These are phyloP conservation scores for Pseudorhiza aurosa DNA, from an alignment of 30 jellyfish, hydroid and myxozoan genomes.

Conservation along the genomic window DNA sequence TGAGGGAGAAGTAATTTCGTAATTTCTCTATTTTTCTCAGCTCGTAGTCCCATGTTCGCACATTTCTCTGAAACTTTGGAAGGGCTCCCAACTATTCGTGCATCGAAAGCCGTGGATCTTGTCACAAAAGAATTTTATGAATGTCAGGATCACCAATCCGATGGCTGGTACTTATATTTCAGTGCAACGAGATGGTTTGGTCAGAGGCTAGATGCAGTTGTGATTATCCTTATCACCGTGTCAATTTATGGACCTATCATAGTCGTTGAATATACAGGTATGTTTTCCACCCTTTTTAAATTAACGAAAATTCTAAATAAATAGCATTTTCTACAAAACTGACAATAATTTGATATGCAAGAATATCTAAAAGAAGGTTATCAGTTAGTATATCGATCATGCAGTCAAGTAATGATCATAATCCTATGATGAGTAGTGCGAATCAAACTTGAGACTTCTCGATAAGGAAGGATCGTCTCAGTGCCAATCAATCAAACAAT, in stretches of 20 bases:
- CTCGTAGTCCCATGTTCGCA: slow-evolving; percentile 79
- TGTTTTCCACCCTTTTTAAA: too few species aligned
- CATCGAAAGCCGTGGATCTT: slow-evolving; percentile 28
- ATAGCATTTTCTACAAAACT: too few species aligned
- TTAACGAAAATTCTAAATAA: too few species aligned
- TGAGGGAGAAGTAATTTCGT: too few species aligned
- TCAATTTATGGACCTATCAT: slow-evolving; percentile 61
- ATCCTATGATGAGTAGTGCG: too few species aligned
- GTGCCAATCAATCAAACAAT: too few species aligned
- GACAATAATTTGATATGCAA: too few species aligned
- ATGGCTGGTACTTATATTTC: slow-evolving; percentile 64
- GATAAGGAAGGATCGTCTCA: too few species aligned
- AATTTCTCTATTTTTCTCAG: slow-evolving; percentile 21
- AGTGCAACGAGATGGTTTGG: slow-evolving; percentile 77
- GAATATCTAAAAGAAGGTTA: too few species aligned
- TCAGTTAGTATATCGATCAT: too few species aligned
- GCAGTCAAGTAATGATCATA: too few species aligned
- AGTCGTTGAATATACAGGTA: slow-evolving; percentile 45
- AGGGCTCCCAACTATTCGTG: slow-evolving; percentile 77
- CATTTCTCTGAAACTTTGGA: slow-evolving; percentile 77
- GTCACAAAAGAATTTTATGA: slow-evolving; percentile 57
- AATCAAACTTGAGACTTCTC: too few species aligned
- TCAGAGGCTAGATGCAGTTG: slow-evolving; percentile 53
- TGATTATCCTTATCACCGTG: slow-evolving; percentile 22
- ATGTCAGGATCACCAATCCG: slow-evolving; percentile 77